phyloP scores from a whole-genome alignment of 2,888 invertebrate genomes.

The Sisyra terminalis region DNA sequence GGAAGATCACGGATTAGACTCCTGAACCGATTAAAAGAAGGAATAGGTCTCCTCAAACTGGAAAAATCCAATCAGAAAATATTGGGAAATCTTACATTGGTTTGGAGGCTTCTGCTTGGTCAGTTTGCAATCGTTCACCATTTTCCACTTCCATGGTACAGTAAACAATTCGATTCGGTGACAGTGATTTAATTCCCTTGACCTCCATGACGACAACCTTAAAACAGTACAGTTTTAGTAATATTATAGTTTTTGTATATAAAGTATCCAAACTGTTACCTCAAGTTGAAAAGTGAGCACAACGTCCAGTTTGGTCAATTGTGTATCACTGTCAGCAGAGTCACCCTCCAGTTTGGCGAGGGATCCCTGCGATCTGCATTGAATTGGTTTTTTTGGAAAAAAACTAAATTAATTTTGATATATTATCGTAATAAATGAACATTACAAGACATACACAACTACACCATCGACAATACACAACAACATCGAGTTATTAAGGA shows the following conservation, averaged over 20 bases:
- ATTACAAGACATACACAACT: too few relatives aligned
- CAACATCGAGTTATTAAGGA: too few relatives aligned
- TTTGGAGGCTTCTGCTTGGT: slow-evolving; percentile 98
- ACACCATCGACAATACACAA: too few relatives aligned
- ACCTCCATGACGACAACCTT: slow-evolving; percentile 99
- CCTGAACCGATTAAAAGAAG: background rate
- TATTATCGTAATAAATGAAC: too few relatives aligned
- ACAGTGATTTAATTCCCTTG: slow-evolving; percentile 89
- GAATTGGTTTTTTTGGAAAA: background rate
- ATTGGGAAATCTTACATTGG: slow-evolving; percentile 55
- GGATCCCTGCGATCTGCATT: slow-evolving; percentile 70
- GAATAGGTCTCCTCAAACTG: too few relatives aligned
- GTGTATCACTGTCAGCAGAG: slow-evolving; percentile 88
- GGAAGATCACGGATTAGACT: background rate
- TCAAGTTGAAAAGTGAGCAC: slow-evolving; percentile 93
- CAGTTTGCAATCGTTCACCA: slow-evolving; percentile 96
- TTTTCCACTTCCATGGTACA: slow-evolving; percentile 99
- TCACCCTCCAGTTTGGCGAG: slow-evolving; percentile 87
- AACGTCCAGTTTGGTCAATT: slow-evolving; percentile 95
- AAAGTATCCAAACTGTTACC: slow-evolving; percentile 37
- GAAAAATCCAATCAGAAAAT: background rate
- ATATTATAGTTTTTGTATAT: background rate
- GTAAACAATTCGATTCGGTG: slow-evolving; percentile 95
- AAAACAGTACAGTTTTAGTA: too few relatives aligned
- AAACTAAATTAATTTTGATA: too few relatives aligned